Conservation (phyloP, 2,888 invertebrate species). For the Leptinotarsa tumamoca region DNA sequence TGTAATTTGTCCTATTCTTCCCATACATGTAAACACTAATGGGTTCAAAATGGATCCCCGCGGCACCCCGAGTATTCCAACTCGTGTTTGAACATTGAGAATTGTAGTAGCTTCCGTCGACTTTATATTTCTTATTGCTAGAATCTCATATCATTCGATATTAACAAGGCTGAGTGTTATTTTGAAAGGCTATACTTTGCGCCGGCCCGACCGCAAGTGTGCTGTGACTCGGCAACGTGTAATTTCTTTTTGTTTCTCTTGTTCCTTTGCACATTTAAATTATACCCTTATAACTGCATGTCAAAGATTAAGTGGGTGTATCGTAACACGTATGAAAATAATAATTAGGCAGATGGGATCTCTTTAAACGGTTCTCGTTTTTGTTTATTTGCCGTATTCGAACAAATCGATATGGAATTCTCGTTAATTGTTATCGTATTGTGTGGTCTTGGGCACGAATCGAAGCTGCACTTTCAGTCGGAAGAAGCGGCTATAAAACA, state of each 20-base stretch:
- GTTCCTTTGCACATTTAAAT: constrained; percentile 51
- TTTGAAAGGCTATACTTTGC: constrained; percentile 43
- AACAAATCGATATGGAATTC: constrained; percentile 57
- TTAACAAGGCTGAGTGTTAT: constrained; percentile 41
- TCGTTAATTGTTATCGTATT: constrained; percentile 58
- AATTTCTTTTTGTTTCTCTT: constrained; percentile 48
- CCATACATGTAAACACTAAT: background rate
- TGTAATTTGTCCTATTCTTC: no score
- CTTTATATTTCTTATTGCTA: constrained; percentile 33
- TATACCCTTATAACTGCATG: constrained; percentile 54
- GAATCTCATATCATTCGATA: constrained; percentile 38
- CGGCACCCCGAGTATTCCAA: constrained; percentile 18
- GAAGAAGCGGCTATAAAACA: constrained; percentile 47
- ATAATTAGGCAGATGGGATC: constrained; percentile 59
- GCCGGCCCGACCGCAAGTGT: constrained; percentile 33
- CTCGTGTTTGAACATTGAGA: constrained; percentile 27
- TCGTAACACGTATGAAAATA: constrained; percentile 59
- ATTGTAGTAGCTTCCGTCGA: constrained; percentile 38
- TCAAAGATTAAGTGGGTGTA: constrained; percentile 59
- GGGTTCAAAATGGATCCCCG: background rate
- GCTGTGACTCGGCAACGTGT: constrained; percentile 37
- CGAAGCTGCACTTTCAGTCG: constrained; percentile 51
- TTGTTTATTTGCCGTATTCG: constrained; percentile 47
- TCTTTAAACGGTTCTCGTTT: constrained; percentile 51
- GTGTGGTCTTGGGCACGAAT: constrained; percentile 56